These are phyloP conservation scores for Campoletis raptor DNA, from an alignment of 2,888 invertebrate species.

Conservation along the genomic window DNA sequence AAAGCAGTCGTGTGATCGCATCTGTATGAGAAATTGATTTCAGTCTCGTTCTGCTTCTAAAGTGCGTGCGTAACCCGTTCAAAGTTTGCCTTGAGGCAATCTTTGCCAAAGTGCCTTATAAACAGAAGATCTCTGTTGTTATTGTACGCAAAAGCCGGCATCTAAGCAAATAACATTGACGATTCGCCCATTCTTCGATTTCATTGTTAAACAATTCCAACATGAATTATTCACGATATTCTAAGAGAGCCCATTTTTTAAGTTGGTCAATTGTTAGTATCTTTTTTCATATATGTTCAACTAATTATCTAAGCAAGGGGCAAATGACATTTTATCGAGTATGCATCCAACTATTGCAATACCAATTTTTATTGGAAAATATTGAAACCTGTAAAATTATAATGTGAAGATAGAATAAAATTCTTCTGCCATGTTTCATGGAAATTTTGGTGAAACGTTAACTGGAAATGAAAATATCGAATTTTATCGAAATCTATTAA, in stretches of 20 bases:
- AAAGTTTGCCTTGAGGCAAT: conserved; percentile 16
- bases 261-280: no score
- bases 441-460: no score
- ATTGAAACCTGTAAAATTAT: no score
- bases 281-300: no score
- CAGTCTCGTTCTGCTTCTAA: conserved; percentile 17
- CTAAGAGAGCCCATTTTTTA: background rate
- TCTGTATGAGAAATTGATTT: conserved; percentile 29
- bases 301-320: no score
- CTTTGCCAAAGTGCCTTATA: background rate
- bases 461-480: no score
- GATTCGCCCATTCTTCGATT: background rate
- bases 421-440: no score
- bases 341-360: no score
- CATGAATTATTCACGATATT: background rate
- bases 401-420: no score
- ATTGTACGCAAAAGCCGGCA: background rate
- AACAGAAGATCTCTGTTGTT: background rate
- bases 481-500: no score
- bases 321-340: no score
- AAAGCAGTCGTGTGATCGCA: background rate
- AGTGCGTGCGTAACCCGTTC: conserved; percentile 1
- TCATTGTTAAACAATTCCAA: background rate
- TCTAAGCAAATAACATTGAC: background rate
- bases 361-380: no score